Base-by-base conservation (phyloP, 2,888 invertebrate genomes). In the Melinaea menophilus region DNA sequence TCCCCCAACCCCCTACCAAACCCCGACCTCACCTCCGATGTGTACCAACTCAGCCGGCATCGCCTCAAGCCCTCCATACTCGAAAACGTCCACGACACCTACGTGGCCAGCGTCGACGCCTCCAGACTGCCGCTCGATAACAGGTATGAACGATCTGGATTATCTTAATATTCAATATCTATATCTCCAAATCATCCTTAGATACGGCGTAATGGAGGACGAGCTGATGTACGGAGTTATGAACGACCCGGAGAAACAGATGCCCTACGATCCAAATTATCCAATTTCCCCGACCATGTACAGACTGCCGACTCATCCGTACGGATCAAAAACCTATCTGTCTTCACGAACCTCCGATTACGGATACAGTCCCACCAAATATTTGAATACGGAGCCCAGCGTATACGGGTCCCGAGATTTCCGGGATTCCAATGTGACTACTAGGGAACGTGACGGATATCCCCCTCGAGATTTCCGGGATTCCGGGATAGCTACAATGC, bases 11-110 rank as follows among this genome's bases (percentile, higher is more conserved):
- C 95, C 0, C 94, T 95, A 73, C 95, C 95, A n/a, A 94, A 94
- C 85, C 95, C 95, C 0, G 95, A 95, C 77, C 93, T 95, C 59
- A 95, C 94, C 0, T 91, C 92, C 0, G 94, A 95, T 75, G 91
- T 92, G 66, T 92, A 92, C 77, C 83, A 81, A 45, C 75, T 92
- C 57, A 84, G 90, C 70, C 82, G 92, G 45, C 92, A 91, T 63
- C 86, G 92, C 56, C 84, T 91, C 78, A 91, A 92, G 66, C 93
- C 93, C 0, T 92, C 92, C 4, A 89, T 93, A 55, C 69, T 88
- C 59, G 93, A 93, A 75, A 93, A 92, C 72, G 92, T 93, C 0
- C 92, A 93, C 65, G 92, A 92, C 64, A 92, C 92, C 0, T 92
- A 92, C 60, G 89, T 90, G 9, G 89, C 90, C 3, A 88, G 83